These are phyloP conservation scores for Pipistrellus pygmaeus DNA, from an alignment of 2,797 vertebrate genomes.

Conservation along the genomic window DNA sequence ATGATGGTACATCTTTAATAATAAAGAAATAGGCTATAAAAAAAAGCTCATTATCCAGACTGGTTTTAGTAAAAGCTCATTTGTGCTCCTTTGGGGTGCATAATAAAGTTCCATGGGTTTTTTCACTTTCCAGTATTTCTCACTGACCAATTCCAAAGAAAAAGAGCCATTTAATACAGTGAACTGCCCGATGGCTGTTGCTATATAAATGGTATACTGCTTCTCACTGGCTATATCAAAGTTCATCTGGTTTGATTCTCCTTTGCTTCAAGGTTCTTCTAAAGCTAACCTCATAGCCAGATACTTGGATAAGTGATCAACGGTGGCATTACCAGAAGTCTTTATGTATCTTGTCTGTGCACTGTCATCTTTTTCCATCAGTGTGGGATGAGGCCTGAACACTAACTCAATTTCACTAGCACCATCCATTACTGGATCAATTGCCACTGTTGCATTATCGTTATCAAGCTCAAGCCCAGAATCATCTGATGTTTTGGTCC, in stretches of 20 bases:
- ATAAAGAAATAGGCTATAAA: constrained; percentile 87
- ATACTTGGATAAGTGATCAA: constrained; percentile 98
- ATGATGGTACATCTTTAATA: constrained; percentile 82
- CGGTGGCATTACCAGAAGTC: constrained; percentile 97
- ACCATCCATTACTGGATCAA: constrained; percentile 94
- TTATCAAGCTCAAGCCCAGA: constrained; percentile 98
- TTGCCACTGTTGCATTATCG: constrained; percentile 93
- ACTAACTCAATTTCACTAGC: constrained; percentile 98
- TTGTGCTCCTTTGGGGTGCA: constrained; percentile 99
- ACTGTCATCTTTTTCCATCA: constrained; percentile 97
- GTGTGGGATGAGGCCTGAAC: constrained; percentile 97
- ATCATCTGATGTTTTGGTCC: constrained; percentile 98
- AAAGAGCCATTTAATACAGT: constrained; percentile 99
- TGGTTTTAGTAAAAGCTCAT: constrained; percentile 86
- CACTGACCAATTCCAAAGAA: constrained; percentile 98
- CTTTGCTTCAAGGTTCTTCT: constrained; percentile 97
- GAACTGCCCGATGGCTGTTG: constrained; percentile 97
- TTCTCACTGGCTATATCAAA: constrained; percentile 98
- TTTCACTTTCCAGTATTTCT: constrained; percentile 99
- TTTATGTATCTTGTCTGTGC: constrained; percentile 98
- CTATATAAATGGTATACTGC: constrained; percentile 99
- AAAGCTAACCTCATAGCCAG: constrained; percentile 96
- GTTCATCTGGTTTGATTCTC: constrained; percentile 96
- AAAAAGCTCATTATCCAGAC: constrained; percentile 79
- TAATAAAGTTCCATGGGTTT: constrained; percentile 99